A percentile compares a stretch with the other conserved stretches of the same genome.
Conservation (phyloP, 2,113 vertebrate species). For the Trichomycterus rosablanca region DNA sequence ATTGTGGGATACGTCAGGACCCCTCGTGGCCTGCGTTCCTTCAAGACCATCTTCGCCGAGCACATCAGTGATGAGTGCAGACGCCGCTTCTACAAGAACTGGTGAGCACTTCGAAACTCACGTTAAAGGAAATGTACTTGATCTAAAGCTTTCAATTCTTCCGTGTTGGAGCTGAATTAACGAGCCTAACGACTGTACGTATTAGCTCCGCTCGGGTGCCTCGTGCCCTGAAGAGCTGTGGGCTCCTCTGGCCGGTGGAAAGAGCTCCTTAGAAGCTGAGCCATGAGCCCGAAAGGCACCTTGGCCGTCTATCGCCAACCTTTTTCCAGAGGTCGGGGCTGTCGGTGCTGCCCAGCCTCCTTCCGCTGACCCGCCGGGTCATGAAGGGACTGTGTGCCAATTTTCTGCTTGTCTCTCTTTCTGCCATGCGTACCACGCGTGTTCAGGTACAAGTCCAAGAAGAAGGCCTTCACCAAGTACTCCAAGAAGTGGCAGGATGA, state of each 20-base stretch:
- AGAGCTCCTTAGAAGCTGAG: conserved; percentile 83
- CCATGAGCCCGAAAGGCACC: conserved; percentile 78
- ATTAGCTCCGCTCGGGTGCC: conserved; percentile 90
- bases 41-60: conserved; percentile 94
- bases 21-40: conserved; percentile 86
- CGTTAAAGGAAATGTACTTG: no score
- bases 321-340: conserved; percentile 6
- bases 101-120: conserved; percentile 72
- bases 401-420: conserved; percentile 50
- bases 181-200: conserved; percentile 58
- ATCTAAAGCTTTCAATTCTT: no score
- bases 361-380: conserved; percentile 65
- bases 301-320: conserved; percentile 34
- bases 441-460: conserved; percentile 98
- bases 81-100: conserved; percentile 98
- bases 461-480: conserved; percentile 99
- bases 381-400: conserved; percentile 70
- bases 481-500: conserved; percentile 99
- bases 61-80: conserved; percentile 97
- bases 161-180: conserved; percentile 39
- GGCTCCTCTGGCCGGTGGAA: conserved; percentile 96
- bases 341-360: conserved; percentile 61
- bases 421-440: no score
- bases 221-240: conserved; percentile 88
- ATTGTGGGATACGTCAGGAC: conserved; percentile 88